Evolutionary conservation across 1,140 invertebrate species (phyloP).

Genomic region (Cotesia glomerata): DNA sequence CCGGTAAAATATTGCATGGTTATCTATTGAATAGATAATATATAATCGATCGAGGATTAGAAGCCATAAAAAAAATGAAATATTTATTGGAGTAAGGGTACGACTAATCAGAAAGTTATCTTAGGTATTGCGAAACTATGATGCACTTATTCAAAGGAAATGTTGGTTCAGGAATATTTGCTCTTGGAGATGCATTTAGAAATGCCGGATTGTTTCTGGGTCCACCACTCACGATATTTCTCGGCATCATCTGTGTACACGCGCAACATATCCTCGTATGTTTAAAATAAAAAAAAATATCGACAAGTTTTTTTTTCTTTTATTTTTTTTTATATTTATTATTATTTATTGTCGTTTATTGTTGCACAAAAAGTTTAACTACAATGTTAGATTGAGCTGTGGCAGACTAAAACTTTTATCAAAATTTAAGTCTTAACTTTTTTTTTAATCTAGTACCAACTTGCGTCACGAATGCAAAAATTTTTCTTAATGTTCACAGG

Average conservation of each 20-base stretch:
- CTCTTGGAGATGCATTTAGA: constrained; percentile 78
- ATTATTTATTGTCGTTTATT: background rate
- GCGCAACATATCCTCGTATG: constrained; percentile 76
- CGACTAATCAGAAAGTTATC: constrained; percentile 25
- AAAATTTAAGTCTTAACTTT: background rate
- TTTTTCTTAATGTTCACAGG: background rate
- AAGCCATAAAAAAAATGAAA: too few relatives aligned
- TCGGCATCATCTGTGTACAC: constrained; percentile 75
- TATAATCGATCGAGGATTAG: too few relatives aligned
- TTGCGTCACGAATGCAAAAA: background rate
- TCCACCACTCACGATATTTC: constrained; percentile 69
- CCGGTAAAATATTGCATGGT: background rate
- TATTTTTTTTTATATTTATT: background rate
- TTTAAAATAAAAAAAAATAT: constrained; percentile 33
- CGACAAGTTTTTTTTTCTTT: background rate
- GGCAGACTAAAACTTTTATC: constrained; percentile 23
- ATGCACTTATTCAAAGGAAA: constrained; percentile 79
- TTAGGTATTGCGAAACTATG: constrained; percentile 74
- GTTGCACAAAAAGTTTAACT: background rate
- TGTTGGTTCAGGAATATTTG: constrained; percentile 77
- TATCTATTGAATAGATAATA: background rate
- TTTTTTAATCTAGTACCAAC: background rate
- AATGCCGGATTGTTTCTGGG: constrained; percentile 75
- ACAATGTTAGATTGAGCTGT: constrained; percentile 13
- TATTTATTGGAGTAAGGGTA: constrained; percentile 1